Evolutionary conservation across 2,797 vertebrate species (phyloP).

Genomic region (Champsocephalus gunnari): DNA sequence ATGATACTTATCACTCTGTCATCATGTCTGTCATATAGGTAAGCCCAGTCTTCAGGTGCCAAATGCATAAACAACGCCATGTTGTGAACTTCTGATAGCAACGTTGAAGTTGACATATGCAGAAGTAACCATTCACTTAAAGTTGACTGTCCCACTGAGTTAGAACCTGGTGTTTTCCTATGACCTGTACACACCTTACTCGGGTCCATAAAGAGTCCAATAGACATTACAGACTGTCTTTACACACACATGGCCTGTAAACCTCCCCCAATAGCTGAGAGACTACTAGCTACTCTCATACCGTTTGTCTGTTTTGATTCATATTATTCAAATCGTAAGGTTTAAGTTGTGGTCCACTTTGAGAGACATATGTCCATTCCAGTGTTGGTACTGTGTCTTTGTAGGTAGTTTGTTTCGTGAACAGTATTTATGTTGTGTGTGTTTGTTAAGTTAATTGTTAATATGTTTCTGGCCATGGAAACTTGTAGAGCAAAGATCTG

Average conservation of each 20-base stretch:
- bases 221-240: background rate
- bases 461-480: background rate
- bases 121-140: background rate
- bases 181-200: background rate
- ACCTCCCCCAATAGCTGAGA: background rate
- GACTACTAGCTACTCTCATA: background rate
- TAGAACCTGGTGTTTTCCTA: background rate
- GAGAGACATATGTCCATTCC: background rate
- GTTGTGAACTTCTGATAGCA: constrained; percentile 7
- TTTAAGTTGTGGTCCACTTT: background rate
- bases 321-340: background rate
- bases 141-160: background rate
- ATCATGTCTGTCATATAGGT: constrained; percentile 57
- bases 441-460: background rate
- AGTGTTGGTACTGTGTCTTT: background rate
- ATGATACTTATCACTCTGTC: constrained; percentile 67
- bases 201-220: background rate
- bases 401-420: background rate
- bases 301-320: background rate
- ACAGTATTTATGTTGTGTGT: background rate
- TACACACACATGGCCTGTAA: background rate
- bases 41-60: constrained; percentile 24
- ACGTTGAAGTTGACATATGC: constrained; percentile 18
- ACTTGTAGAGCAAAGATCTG: background rate
- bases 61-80: constrained; percentile 15